Evolutionary conservation across 1,140 invertebrate genomes (phyloP).

Genomic region (Akabosia matsudoensis): DNA sequence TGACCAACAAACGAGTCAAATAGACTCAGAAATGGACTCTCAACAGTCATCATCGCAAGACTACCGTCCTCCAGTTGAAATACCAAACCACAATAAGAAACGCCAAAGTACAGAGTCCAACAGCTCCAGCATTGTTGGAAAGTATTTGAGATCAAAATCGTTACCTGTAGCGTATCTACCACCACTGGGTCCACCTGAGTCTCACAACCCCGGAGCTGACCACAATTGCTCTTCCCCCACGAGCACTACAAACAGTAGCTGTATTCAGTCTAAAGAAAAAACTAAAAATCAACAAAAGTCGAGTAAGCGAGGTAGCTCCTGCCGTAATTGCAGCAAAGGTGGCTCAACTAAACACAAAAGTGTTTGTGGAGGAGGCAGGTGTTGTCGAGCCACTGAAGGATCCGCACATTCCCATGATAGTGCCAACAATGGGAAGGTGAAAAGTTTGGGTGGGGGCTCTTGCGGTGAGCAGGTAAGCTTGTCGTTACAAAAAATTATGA

Average conservation of each 20-base stretch:
- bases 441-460: slow-evolving; percentile 33
- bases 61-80: not conserved
- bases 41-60: slow-evolving; percentile 13
- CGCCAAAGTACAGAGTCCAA: slow-evolving; percentile 16
- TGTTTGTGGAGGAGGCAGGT: not conserved
- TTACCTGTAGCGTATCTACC: slow-evolving; percentile 39
- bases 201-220: no score
- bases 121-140: slow-evolving; percentile 5
- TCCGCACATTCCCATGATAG: slow-evolving; percentile 22
- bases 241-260: not conserved
- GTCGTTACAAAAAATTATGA: not conserved
- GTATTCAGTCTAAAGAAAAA: not conserved
- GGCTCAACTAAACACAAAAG: not conserved
- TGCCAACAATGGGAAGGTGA: slow-evolving; percentile 33
- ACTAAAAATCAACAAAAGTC: not conserved
- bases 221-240: not conserved
- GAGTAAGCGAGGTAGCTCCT: slow-evolving; percentile 11
- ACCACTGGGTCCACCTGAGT: not conserved
- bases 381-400: slow-evolving; percentile 18
- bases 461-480: slow-evolving; percentile 26
- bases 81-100: not conserved
- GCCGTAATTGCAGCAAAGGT: not conserved
- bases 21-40: slow-evolving; percentile 2
- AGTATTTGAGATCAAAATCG: slow-evolving; percentile 39
- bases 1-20: slow-evolving; percentile 19